These are phyloP conservation scores for Urocitellus parryii DNA, from an alignment of 2,113 vertebrate genomes.

Conservation along the genomic window DNA sequence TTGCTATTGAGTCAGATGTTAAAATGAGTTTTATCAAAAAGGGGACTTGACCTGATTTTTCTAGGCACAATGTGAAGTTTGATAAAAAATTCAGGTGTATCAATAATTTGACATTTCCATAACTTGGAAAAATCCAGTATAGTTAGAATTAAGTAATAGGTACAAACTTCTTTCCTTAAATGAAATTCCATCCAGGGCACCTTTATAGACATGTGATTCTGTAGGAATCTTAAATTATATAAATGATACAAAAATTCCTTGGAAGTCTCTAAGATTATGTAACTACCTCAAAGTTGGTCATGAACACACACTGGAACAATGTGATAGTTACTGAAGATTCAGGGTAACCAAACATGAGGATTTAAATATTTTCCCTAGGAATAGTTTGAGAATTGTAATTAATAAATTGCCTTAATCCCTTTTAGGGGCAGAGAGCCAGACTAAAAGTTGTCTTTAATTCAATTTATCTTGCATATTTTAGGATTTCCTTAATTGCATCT, in stretches of 20 bases:
- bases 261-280: background rate
- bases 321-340: background rate
- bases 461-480: background rate
- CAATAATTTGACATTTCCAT: background rate
- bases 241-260: background rate
- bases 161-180: background rate
- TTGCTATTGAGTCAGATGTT: background rate
- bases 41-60: background rate
- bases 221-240: background rate
- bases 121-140: background rate
- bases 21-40: constrained; percentile 28
- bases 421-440: background rate
- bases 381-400: background rate
- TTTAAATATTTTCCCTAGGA: background rate
- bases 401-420: background rate
- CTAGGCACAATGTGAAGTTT: background rate
- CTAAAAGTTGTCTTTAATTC: background rate
- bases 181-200: background rate
- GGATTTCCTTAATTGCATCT: background rate
- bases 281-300: background rate
- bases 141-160: background rate
- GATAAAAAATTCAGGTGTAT: constrained; percentile 23
- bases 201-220: background rate
- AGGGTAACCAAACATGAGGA: background rate
- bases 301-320: background rate